Conservation (phyloP, 2,888 invertebrate genomes). For the Zaprionus lineosus region DNA sequence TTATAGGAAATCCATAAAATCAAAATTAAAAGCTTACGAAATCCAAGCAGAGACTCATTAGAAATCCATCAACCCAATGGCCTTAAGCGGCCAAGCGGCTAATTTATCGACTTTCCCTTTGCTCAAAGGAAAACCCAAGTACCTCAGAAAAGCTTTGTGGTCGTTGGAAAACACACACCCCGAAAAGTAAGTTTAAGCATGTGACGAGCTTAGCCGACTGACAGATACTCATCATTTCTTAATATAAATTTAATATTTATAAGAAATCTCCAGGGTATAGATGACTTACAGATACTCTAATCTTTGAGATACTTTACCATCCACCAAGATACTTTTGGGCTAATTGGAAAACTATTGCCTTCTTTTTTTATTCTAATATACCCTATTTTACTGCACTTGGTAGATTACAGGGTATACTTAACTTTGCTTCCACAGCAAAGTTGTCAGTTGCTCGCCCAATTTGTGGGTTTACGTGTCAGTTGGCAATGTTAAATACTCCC, state of each 20-base stretch:
- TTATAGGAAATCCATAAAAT: too few relatives aligned
- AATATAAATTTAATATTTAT: too few relatives aligned
- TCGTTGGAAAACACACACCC: slow-evolving; percentile 24
- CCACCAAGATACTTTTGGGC: too few relatives aligned
- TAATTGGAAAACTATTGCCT: too few relatives aligned
- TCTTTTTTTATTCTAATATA: too few relatives aligned
- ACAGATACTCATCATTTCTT: too few relatives aligned
- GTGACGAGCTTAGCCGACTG: too few relatives aligned
- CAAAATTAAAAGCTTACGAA: slow-evolving; percentile 9
- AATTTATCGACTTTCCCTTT: slow-evolving; percentile 8
- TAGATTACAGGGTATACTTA: slow-evolving; percentile 2
- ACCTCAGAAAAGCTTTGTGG: too few relatives aligned
- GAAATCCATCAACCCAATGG: slow-evolving; percentile 32
- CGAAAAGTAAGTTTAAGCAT: too few relatives aligned
- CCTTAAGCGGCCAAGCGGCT: not conserved
- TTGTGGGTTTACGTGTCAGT: slow-evolving; percentile 30
- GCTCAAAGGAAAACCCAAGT: slow-evolving; percentile 22
- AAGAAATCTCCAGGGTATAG: too few relatives aligned
- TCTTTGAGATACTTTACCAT: too few relatives aligned
- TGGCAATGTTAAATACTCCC: slow-evolving; percentile 15
- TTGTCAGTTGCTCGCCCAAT: slow-evolving; percentile 33
- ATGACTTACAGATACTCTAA: too few relatives aligned
- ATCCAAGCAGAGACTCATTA: slow-evolving; percentile 27
- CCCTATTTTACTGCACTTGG: not conserved
- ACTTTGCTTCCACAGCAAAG: slow-evolving; percentile 15